Conservation (phyloP, 2,113 vertebrate species). For the Tyrannus savana region DNA sequence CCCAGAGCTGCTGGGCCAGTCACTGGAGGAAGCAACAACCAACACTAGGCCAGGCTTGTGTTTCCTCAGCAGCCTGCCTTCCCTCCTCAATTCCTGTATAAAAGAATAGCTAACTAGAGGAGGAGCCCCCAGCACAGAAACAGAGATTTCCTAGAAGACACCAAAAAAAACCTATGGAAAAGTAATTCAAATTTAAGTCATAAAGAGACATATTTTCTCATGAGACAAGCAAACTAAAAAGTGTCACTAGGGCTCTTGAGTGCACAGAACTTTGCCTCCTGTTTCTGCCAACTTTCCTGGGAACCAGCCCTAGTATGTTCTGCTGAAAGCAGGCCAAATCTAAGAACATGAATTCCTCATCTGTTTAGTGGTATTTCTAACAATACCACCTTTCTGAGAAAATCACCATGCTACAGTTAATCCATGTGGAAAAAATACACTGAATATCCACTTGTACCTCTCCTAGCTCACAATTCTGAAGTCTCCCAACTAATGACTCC, state of each 20-base stretch:
- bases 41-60: accelerated
- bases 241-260: background rate
- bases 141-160: background rate
- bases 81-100: background rate
- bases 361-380: background rate
- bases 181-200: background rate
- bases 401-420: background rate
- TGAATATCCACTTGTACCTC: background rate
- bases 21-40: background rate
- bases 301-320: background rate
- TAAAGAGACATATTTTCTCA: background rate
- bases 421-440: background rate
- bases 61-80: background rate
- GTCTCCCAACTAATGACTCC: background rate
- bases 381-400: background rate
- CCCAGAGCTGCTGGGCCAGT: background rate
- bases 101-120: background rate
- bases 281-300: background rate
- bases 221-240: background rate
- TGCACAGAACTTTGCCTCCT: background rate
- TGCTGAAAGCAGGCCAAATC: background rate
- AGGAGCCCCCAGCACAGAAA: background rate
- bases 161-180: background rate
- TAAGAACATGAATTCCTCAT: background rate
- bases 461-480: background rate